Evolutionary conservation across 2,113 vertebrate species (phyloP).

Genomic region (Anolis sagrei): DNA sequence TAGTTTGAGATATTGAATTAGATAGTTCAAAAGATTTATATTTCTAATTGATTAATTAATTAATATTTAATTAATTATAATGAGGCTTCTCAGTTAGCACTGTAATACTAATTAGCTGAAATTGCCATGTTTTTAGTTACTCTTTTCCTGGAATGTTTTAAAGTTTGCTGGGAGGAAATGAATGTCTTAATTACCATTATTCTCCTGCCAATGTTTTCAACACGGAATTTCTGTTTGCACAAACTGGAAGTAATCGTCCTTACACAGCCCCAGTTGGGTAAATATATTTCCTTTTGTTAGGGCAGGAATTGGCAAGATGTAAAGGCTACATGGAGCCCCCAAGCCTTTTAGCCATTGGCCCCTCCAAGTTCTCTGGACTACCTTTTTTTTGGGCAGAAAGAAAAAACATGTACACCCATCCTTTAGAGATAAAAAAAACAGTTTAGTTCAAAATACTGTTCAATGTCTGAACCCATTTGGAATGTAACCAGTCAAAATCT

Average conservation of each 20-base stretch:
- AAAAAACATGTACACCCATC: too few species aligned
- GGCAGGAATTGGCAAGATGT: too few species aligned
- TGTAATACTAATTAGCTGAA: slow-evolving; percentile 37
- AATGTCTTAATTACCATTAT: not conserved
- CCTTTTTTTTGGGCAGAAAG: too few species aligned
- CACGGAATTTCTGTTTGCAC: not conserved
- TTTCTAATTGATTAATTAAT: slow-evolving; percentile 69
- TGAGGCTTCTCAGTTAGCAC: not conserved
- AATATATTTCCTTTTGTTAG: not conserved
- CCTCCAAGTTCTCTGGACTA: too few species aligned
- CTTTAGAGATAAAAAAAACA: not conserved
- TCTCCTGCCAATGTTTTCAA: not conserved
- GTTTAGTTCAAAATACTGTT: too few species aligned
- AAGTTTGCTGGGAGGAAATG: not conserved
- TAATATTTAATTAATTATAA: not conserved
- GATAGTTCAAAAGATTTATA: slow-evolving; percentile 74
- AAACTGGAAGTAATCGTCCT: not conserved
- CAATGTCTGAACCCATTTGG: too few species aligned
- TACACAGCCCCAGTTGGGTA: not conserved
- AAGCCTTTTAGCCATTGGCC: too few species aligned
- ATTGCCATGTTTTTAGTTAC: not conserved
- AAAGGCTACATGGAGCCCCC: too few species aligned
- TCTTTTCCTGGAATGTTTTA: not conserved
- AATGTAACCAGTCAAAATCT: too few species aligned
- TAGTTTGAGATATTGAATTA: slow-evolving; percentile 55